Base-by-base conservation (phyloP, 2,113 vertebrate species). In the Tricholaema leucomelas region DNA sequence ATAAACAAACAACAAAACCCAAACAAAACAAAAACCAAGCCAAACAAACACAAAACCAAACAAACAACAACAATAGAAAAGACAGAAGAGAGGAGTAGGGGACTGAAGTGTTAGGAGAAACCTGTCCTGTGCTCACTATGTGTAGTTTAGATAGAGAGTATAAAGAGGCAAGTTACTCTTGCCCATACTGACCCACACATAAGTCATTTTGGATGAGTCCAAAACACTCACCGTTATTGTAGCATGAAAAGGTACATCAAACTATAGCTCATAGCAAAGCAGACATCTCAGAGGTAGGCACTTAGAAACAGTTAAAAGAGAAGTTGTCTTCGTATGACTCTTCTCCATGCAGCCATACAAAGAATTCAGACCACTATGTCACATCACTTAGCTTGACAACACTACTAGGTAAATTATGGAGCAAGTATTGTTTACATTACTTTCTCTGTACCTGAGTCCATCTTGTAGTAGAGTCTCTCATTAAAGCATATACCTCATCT, bases 1-100 rank as follows among this genome's bases (percentile, higher is more conserved):
- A n/a, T n/a, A n/a, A 44, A 44, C 42, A 44, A 42, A 42, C 42
- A 42, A 44, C 42, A 42, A 44, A 44, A 18, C 44, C 25, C 24
- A 35, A 65, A 12, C 10, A n/a, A n/a, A n/a, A n/a, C n/a, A n/a
- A n/a, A n/a, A n/a, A n/a, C n/a, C n/a, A n/a, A n/a, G n/a, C n/a
- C n/a, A n/a, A n/a, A n/a, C 52, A 12, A 25, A 25, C 24, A 15
- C 4, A 19, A 19, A 33, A 44, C 17, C 44, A 44, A 21, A 10
- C 46, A 48, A 48, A 48, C 20, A 48, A 48, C 46, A 48, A 20
- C 28, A 23, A 46, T 20, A 48, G 21, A 19, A 48, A 48, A 21
- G 46, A 9, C 46, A 48, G 46, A 48, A 28, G 1, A 8, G 30
- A 23, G 4, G 4, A 5, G 12, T 0, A 2, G 25, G 11, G 20